phyloP scores from a whole-genome alignment of 2,888 invertebrate species.

The Monochamus alternatus region DNA sequence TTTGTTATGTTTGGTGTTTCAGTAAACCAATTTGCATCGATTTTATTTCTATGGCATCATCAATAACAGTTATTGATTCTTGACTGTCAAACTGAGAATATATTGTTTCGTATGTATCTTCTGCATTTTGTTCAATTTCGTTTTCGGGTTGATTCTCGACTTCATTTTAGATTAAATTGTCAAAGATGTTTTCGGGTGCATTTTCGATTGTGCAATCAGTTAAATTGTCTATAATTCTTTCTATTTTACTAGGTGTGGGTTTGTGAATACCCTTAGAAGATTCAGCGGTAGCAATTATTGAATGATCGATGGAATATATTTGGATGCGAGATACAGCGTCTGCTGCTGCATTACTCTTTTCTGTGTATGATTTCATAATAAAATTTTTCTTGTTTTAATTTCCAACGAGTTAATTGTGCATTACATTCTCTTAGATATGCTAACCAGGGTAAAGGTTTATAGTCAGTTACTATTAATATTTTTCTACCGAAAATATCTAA shows the following conservation, averaged over 20 bases:
- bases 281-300: no score
- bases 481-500: no score
- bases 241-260: no score
- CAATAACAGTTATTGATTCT: neutral
- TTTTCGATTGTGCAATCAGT: no score
- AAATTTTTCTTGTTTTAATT: constrained; percentile 3
- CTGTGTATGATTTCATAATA: constrained; percentile 5
- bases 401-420: neutral
- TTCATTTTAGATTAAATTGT: neutral
- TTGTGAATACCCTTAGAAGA: no score
- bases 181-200: no score
- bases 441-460: constrained; percentile 13
- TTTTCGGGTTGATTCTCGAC: neutral
- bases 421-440: constrained; percentile 11
- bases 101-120: neutral
- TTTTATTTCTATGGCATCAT: constrained; percentile 1
- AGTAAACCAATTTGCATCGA: neutral
- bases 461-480: constrained; percentile 8
- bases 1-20: no score
- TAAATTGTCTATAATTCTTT: no score
- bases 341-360: constrained; percentile 7
- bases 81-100: neutral
- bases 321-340: neutral
- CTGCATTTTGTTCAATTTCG: neutral
- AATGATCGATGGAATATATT: no score